These are phyloP conservation scores for Calliscelio sp. DNA, from an alignment of 2,888 invertebrate genomes.

Conservation along the genomic window DNA sequence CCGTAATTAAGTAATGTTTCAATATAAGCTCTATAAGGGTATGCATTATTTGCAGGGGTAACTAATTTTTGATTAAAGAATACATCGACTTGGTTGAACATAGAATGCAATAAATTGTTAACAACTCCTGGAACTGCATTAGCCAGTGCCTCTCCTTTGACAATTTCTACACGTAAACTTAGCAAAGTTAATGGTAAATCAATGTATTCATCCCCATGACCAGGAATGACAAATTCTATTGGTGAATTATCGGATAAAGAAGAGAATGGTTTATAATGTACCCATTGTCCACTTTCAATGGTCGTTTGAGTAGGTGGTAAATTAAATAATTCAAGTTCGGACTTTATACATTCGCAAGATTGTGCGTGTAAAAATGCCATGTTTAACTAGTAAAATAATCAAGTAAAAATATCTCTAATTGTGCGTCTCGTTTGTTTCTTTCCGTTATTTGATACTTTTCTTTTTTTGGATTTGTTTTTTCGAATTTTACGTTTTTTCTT, in stretches of 20 bases:
- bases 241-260: conserved; percentile 74
- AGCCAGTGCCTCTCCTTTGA: background rate
- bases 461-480: background rate
- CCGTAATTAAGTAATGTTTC: conserved; percentile 75
- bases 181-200: conserved; percentile 76
- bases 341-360: conserved; percentile 34
- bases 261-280: conserved; percentile 76
- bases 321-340: conserved; percentile 73
- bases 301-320: conserved; percentile 76
- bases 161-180: conserved; percentile 57
- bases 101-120: conserved; percentile 31
- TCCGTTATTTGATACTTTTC: background rate
- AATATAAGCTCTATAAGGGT: conserved; percentile 76
- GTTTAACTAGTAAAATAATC: background rate
- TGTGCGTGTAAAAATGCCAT: conserved; percentile 34
- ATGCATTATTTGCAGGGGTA: conserved; percentile 75
- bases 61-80: conserved; percentile 77
- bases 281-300: conserved; percentile 72
- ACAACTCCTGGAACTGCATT: background rate
- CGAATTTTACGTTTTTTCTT: background rate
- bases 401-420: background rate
- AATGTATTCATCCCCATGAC: conserved; percentile 74
- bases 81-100: conserved; percentile 76
- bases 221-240: conserved; percentile 76
- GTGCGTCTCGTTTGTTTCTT: conserved; percentile 1